Evolutionary conservation across 2,888 invertebrate species (phyloP).

Genomic region (Deroplatys truncata): DNA sequence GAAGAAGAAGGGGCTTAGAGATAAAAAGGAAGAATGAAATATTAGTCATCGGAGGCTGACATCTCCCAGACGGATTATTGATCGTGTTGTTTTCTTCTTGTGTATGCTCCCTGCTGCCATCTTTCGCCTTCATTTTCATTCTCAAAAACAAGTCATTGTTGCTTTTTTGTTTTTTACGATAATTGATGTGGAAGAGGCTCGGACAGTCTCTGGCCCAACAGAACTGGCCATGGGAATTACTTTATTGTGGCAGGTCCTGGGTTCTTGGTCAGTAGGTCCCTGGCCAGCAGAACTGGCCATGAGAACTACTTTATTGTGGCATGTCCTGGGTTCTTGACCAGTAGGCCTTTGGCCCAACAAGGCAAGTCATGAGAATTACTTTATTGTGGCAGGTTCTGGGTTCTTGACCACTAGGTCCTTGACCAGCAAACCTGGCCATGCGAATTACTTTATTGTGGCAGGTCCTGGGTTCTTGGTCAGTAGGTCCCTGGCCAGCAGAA

Average conservation of each 20-base stretch:
- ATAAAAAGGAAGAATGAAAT: slow-evolving; percentile 16
- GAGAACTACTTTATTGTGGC: no score
- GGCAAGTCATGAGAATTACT: no score
- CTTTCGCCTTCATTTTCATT: slow-evolving; percentile 28
- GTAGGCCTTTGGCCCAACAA: no score
- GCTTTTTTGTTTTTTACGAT: slow-evolving; percentile 18
- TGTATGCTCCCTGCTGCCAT: slow-evolving; percentile 25
- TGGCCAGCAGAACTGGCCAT: no score
- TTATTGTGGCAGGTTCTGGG: no score
- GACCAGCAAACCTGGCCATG: neutral
- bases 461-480: no score
- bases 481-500: no score
- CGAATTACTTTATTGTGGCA: no score
- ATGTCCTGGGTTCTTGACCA: no score
- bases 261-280: no score
- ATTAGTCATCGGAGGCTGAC: slow-evolving; percentile 26
- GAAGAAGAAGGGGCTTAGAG: neutral
- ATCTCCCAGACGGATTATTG: slow-evolving; percentile 22
- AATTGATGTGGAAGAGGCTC: slow-evolving; percentile 7
- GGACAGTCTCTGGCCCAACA: neutral
- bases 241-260: no score
- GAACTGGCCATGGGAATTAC: neutral
- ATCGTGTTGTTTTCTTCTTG: slow-evolving; percentile 22
- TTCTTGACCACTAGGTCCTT: no score
- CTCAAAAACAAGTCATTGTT: neutral